These are phyloP conservation scores for Lithophane semibrunnea DNA, from an alignment of 2,888 invertebrate species.

Conservation along the genomic window DNA sequence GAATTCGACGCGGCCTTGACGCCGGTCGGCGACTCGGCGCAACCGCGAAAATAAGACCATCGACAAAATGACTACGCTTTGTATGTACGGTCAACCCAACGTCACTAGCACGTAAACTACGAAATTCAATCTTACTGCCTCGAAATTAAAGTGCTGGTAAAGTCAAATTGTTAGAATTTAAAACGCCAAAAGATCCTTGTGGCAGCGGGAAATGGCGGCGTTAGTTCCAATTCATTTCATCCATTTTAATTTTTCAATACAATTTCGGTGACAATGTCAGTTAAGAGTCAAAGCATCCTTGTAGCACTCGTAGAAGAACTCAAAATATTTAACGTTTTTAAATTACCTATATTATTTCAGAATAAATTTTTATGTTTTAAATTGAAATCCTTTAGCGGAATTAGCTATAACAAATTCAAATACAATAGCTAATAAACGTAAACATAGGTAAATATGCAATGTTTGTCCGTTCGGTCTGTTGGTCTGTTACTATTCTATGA, in stretches of 20 bases:
- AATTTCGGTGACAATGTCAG: neutral
- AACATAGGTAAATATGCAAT: conserved; percentile 47
- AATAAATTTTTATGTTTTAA: neutral
- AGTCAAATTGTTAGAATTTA: neutral
- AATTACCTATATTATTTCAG: neutral
- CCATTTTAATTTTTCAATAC: neutral
- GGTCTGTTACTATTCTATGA: conserved; percentile 37
- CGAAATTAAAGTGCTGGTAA: neutral
- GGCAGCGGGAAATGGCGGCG: too few relatives aligned
- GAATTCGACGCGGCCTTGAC: conserved; percentile 88
- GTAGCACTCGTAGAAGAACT: neutral
- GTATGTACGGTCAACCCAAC: conserved; percentile 4
- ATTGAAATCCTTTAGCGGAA: conserved; percentile 17
- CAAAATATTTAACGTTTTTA: neutral
- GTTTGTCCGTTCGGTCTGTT: conserved; percentile 34
- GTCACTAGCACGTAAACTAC: neutral
- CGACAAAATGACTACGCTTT: conserved; percentile 66
- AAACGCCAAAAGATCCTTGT: too few relatives aligned
- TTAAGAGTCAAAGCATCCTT: too few relatives aligned
- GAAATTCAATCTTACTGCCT: neutral
- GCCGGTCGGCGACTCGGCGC: conserved; percentile 82
- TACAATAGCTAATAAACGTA: conserved; percentile 58
- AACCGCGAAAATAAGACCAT: conserved; percentile 61
- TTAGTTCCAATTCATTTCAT: too few relatives aligned
- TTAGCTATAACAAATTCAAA: conserved; percentile 41